Evolutionary conservation across 2,113 vertebrate genomes (phyloP).

Genomic region (Microtus ochrogaster): DNA sequence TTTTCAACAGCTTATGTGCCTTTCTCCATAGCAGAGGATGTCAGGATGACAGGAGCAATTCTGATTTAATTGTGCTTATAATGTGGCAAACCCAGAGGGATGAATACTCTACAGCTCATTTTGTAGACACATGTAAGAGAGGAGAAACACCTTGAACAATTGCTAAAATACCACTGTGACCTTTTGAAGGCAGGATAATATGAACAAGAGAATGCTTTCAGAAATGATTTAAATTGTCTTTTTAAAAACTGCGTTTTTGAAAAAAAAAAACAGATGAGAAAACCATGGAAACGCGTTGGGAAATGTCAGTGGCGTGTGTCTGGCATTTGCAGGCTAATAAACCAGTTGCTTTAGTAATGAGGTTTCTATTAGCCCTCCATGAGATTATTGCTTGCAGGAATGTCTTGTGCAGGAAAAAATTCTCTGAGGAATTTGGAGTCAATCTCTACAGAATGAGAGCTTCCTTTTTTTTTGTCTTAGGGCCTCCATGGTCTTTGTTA

Average conservation of each 20-base stretch:
- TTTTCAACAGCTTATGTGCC: not conserved
- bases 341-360: conserved; percentile 80
- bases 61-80: not conserved
- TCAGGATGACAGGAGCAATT: not conserved
- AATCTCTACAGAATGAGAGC: conserved; percentile 78
- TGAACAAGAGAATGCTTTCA: conserved; percentile 64
- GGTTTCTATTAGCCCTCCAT: conserved; percentile 73
- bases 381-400: conserved; percentile 82
- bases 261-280: conserved; percentile 60
- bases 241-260: conserved; percentile 75
- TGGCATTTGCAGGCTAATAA: conserved; percentile 84
- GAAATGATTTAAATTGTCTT: conserved; percentile 70
- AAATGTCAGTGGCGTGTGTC: conserved; percentile 79
- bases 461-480: conserved; percentile 65
- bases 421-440: conserved; percentile 79
- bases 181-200: conserved; percentile 70
- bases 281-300: conserved; percentile 83
- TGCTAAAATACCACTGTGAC: conserved; percentile 58
- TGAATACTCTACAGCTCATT: not conserved
- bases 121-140: not conserved
- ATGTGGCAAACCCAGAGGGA: not conserved
- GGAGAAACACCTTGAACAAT: not conserved
- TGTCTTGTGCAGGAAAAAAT: conserved; percentile 73
- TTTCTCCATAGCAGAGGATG: not conserved
- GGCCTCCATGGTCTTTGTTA: conserved; percentile 1